Base-by-base conservation (phyloP, 2,888 invertebrate species). In the Pimpla rufipes region DNA sequence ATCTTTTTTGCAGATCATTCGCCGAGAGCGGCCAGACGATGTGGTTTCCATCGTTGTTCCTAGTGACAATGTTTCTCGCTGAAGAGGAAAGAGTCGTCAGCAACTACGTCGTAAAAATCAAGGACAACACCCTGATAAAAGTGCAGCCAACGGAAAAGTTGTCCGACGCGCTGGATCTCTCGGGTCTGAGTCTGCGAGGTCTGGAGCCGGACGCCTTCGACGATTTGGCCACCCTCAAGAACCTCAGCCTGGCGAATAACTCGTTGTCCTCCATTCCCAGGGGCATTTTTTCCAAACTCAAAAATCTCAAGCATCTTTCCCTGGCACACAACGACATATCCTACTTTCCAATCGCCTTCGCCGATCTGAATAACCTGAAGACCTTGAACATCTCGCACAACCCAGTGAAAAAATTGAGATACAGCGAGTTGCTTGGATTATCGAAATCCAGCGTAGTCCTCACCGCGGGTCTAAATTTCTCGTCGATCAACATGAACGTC, bases 211-310 rank as follows among this genome's bases (percentile, higher is more conserved):
- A 86, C 16, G 88, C 88, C 1, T 86, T 91, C 29, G 87, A 89
- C 16, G 77, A 84, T n/a, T 42, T 88, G 0, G 13, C 64, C 0
- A 52, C 85, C 8, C 29, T 88, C 1, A 88, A 86, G 40, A 85
- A 66, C 3, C 79, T 91, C 4, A 85, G 76, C 64, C 68, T 91
- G 7, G 76, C 86, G 0, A 81, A 88, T 40, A 91, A 91, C 68
- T 78, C 76, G 1, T 55, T 91, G 2, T 67, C 37, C 1, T 66
- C 68, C 0, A 79, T 91, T 0, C 89, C 88, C 2, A 79, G 87
- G 1, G 86, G 86, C 55, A 75, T 90, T 1, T 91, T 91, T 71
- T 85, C 88, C 0, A 87, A 87, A 42, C 83, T 91, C n/a, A 87
- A 85, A 1, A 84, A 81, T 2, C 75, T 91, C 11, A 85, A 87